Evolutionary conservation across 2,888 invertebrate species (phyloP), one percentile per base, ranked within the genome.

Genomic region (Cylindroiulus punctatus): DNA sequence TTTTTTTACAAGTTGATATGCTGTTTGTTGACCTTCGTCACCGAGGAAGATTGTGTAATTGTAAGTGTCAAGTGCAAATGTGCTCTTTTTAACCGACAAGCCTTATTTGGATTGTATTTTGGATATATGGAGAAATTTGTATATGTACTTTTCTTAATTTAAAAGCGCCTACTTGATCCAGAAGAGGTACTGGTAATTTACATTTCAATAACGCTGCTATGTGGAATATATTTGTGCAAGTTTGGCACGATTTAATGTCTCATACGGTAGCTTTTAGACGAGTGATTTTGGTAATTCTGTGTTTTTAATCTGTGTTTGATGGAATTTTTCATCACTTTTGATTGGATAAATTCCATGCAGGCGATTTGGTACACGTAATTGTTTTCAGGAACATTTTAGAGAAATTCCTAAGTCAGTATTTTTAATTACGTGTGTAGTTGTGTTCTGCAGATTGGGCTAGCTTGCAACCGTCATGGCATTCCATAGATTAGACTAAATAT

Each of bases 321-420:
- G 26, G 65, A 22, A 8, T 65, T 52, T 52, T 52, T 12, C 52
- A 47, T 52, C n/a, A n/a, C 52, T 1, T n/a, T 65, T 65, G 19
- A 65, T 26, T n/a, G 22, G 65, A 26, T 65, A 65, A 65, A 19
- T 52, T 65, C 22, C 65, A 26, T 26, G 65, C 65, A 3, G 65
- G 26, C 65, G 19, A 8, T 3, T 26, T 65, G 65, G 26, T 26
- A n/a, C n/a, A n/a, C n/a, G n/a, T n/a, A 65, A 26, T 26, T 65
- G 65, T 65, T 65, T 52, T 26, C 65, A 22, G 4, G 26, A 65
- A 65, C 65, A 65, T 65, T 65, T 65, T 65, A 26, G 44, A 44
- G 26, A 52, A 65, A 65, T 65, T 65, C 65, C 65, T 65, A 65
- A 65, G 65, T 65, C 65, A 65, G 65, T 65, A 65, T 65, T 65